phyloP scores from a whole-genome alignment of 2,888 invertebrate species.

The Metallyticus violacea region DNA sequence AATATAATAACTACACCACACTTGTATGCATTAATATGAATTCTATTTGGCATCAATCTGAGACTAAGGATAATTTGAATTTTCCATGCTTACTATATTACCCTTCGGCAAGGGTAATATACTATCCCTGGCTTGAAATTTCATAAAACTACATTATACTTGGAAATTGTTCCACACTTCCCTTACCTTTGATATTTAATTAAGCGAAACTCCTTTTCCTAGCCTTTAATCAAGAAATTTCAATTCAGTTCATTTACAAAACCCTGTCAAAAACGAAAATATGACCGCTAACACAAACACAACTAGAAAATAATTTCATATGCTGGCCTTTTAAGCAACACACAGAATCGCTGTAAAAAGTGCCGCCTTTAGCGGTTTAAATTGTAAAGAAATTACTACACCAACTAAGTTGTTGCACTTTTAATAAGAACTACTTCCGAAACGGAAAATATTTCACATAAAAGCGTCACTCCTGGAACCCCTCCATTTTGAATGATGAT shows the following conservation, averaged over 20 bases:
- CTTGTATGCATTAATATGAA: too few relatives aligned
- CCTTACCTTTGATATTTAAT: background rate
- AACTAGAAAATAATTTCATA: background rate
- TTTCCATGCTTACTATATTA: too few relatives aligned
- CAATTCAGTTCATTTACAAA: background rate
- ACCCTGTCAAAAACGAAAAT: background rate
- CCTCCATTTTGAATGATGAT: conserved; percentile 14
- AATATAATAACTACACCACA: too few relatives aligned
- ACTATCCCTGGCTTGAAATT: too few relatives aligned
- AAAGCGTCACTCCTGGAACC: background rate
- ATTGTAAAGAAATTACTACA: background rate
- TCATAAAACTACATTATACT: too few relatives aligned
- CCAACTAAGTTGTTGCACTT: background rate
- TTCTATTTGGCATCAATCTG: too few relatives aligned
- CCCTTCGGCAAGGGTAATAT: too few relatives aligned
- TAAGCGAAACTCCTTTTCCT: too few relatives aligned
- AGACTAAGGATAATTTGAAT: too few relatives aligned
- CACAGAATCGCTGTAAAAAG: background rate
- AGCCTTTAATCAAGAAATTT: background rate
- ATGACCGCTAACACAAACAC: background rate
- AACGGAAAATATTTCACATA: background rate
- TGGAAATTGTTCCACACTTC: background rate
- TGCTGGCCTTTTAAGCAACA: background rate
- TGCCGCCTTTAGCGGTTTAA: background rate
- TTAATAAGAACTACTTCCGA: background rate